A percentile compares a stretch with the other conserved stretches of the same genome.
phyloP scores from a whole-genome alignment of 2,113 vertebrate genomes.

The Murina feae region DNA sequence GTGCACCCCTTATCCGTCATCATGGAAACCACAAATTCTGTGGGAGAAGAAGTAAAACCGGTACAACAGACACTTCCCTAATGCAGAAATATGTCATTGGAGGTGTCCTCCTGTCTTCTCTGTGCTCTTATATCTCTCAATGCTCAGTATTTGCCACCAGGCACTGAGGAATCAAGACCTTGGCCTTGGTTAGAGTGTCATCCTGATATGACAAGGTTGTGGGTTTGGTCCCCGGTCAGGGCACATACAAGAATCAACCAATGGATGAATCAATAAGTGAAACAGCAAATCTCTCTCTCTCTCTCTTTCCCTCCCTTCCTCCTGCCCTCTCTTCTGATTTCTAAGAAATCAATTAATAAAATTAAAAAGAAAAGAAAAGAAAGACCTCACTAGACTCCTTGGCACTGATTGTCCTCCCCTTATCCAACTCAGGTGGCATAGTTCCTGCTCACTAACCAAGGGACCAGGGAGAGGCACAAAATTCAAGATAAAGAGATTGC shows the following conservation, averaged over 20 bases:
- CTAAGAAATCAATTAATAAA: background rate
- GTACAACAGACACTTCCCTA: background rate
- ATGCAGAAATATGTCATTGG: fast-evolving
- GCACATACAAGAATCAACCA: background rate
- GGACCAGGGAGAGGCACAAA: background rate
- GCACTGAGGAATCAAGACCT: background rate
- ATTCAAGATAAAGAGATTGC: background rate
- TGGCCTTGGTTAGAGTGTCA: background rate
- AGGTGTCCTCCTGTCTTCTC: background rate
- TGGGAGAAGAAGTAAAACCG: background rate
- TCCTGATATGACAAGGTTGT: background rate
- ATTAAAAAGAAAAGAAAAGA: background rate
- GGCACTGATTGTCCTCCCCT: background rate
- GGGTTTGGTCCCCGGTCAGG: background rate
- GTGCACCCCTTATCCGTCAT: background rate
- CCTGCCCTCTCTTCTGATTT: no score
- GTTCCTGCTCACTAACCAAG: background rate
- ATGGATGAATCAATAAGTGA: background rate
- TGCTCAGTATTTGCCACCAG: background rate
- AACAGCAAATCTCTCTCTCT: background rate
- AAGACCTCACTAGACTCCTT: background rate
- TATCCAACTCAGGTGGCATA: background rate
- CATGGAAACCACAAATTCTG: background rate
- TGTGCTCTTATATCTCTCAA: background rate
- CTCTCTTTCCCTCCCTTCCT: background rate